A percentile compares a stretch with the other conserved stretches of the same genome.
Evolutionary conservation across 2,888 invertebrate species (phyloP).

Genomic region (Chymomyza caudatula): DNA sequence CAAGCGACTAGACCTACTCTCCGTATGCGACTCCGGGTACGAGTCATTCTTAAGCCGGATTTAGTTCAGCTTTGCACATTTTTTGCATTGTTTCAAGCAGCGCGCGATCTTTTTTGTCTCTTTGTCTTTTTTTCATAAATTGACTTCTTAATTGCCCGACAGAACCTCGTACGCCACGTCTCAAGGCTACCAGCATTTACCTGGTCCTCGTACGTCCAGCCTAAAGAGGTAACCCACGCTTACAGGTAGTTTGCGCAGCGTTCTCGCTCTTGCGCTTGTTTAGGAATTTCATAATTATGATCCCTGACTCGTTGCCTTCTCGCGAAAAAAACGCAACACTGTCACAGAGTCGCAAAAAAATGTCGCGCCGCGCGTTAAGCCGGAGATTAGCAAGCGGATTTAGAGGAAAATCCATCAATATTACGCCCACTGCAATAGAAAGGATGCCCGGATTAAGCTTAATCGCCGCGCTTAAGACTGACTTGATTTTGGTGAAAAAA

Average conservation of each 20-base stretch:
- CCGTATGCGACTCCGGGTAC: no score
- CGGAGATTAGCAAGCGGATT: constrained; percentile 64
- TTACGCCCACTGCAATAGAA: constrained; percentile 62
- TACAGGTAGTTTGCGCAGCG: constrained; percentile 50
- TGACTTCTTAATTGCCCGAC: constrained; percentile 70
- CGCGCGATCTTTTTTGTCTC: constrained; percentile 17
- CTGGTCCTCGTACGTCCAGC: constrained; percentile 16
- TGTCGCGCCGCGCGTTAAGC: constrained; percentile 57
- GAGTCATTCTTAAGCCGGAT: constrained; percentile 68
- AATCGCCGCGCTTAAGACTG: constrained; percentile 61
- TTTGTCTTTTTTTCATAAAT: constrained; percentile 53
- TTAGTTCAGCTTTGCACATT: constrained; percentile 67
- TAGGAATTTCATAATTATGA: constrained; percentile 74
- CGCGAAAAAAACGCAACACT: constrained; percentile 42
- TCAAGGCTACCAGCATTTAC: constrained; percentile 35
- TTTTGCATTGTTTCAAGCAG: constrained; percentile 56
- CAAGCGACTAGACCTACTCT: constrained; percentile 31
- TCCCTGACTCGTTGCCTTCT: constrained; percentile 58
- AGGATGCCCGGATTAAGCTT: constrained; percentile 59
- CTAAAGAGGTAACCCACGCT: constrained; percentile 60
- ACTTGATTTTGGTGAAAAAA: constrained; percentile 61
- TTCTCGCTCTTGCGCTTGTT: constrained; percentile 42
- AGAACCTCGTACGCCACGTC: background rate
- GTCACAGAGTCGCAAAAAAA: constrained; percentile 49
- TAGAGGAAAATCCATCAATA: constrained; percentile 73